Percentiles rank a stretch among this genome's conserved stretches.
Evolutionary conservation across 2,797 vertebrate species (phyloP).

Genomic region (Karalla daura): DNA sequence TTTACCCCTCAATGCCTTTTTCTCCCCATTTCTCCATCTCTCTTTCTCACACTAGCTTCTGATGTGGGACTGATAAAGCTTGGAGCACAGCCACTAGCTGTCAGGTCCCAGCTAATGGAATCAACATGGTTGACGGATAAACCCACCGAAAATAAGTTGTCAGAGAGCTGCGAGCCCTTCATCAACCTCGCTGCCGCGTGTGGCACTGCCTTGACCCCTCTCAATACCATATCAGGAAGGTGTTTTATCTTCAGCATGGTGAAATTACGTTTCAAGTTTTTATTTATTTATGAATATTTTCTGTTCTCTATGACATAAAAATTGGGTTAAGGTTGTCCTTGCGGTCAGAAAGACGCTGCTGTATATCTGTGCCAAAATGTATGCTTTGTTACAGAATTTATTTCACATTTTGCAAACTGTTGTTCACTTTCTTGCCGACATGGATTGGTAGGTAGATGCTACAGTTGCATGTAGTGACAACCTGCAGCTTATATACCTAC

Average conservation of each 20-base stretch:
- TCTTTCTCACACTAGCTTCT: constrained; percentile 56
- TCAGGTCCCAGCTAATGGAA: constrained; percentile 83
- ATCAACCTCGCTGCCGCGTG: constrained; percentile 73
- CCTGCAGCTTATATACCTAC: not conserved
- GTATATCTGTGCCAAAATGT: not conserved
- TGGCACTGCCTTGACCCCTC: constrained; percentile 74
- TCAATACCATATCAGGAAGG: constrained; percentile 46
- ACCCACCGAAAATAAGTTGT: constrained; percentile 84
- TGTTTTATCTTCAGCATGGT: constrained; percentile 70
- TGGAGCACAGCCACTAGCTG: constrained; percentile 74
- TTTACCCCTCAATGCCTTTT: constrained; percentile 47
- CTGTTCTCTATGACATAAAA: constrained; percentile 51
- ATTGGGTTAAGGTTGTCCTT: constrained; percentile 13
- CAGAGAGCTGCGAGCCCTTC: constrained; percentile 73
- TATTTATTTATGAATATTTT: constrained; percentile 72
- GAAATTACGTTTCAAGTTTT: constrained; percentile 70
- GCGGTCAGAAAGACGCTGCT: constrained; percentile 20
- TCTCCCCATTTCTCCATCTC: constrained; percentile 46
- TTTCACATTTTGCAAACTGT: not conserved
- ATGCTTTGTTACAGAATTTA: not conserved
- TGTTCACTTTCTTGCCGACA: not conserved
- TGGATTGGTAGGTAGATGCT: not conserved
- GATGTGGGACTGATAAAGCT: constrained; percentile 79
- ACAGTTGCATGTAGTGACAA: not conserved
- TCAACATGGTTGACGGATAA: constrained; percentile 85